Evolutionary conservation across 2,113 vertebrate species (phyloP).

Genomic region (Morone chrysops): DNA sequence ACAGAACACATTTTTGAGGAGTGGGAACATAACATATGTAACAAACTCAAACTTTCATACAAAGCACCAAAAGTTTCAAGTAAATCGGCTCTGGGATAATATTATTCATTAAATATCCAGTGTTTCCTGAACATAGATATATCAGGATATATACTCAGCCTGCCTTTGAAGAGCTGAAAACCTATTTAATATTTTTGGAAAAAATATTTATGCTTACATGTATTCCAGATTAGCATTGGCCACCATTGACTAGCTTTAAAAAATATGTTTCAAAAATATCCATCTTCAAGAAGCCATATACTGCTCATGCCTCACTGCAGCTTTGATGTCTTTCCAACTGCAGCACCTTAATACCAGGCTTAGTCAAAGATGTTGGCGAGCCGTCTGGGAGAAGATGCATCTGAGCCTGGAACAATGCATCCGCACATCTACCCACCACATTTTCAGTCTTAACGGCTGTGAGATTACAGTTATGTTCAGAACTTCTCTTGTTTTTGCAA

Average conservation of each 20-base stretch:
- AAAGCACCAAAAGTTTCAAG: no score
- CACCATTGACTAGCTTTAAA: neutral
- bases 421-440: neutral
- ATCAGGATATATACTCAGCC: no score
- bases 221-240: no score
- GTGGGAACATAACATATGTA: neutral
- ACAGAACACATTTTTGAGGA: no score
- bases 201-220: no score
- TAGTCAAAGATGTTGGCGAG: constrained; percentile 29
- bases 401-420: constrained; percentile 35
- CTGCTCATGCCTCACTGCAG: constrained; percentile 11
- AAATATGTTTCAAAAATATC: neutral
- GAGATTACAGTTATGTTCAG: constrained; percentile 29
- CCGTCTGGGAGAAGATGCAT: constrained; percentile 28
- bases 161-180: no score
- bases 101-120: no score
- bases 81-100: no score
- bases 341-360: constrained; percentile 45
- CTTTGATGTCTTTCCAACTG: constrained; percentile 40
- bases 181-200: no score
- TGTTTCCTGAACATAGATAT: no score
- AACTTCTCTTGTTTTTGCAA: constrained; percentile 20
- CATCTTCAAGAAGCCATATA: neutral
- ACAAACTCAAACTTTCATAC: neutral
- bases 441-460: constrained; percentile 13